Conservation (phyloP, 1,140 invertebrate species). For the Thalassaphorura encarpata region DNA sequence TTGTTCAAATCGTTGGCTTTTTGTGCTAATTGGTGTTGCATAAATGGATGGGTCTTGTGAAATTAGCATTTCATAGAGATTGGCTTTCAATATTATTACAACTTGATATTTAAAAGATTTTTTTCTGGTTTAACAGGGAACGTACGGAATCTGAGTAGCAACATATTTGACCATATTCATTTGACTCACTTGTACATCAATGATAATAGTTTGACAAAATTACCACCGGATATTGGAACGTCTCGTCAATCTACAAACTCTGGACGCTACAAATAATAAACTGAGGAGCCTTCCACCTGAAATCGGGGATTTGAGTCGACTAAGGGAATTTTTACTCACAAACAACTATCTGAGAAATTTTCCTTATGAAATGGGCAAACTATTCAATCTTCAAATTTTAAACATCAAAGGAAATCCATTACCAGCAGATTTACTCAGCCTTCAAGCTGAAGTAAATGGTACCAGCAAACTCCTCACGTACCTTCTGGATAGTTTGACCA, state of each 20-base stretch:
- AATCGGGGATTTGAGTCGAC: slow-evolving; percentile 85
- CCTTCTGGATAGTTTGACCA: slow-evolving; percentile 87
- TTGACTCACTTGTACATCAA: slow-evolving; percentile 88
- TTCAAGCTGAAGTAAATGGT: slow-evolving; percentile 87
- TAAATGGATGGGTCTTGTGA: neutral
- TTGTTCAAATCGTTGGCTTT: no score
- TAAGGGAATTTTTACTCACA: slow-evolving; percentile 87
- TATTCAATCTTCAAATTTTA: slow-evolving; percentile 87
- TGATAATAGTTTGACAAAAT: slow-evolving; percentile 78
- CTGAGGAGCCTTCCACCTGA: slow-evolving; percentile 85
- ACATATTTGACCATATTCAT: slow-evolving; percentile 80
- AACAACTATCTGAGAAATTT: slow-evolving; percentile 86
- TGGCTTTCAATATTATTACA: no score
- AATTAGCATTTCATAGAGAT: neutral
- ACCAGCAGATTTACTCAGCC: slow-evolving; percentile 76
- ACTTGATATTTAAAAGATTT: slow-evolving; percentile 4
- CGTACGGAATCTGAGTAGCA: slow-evolving; percentile 81
- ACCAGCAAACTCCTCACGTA: slow-evolving; percentile 86
- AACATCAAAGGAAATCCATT: slow-evolving; percentile 91
- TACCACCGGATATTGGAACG: slow-evolving; percentile 80
- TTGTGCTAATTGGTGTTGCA: neutral
- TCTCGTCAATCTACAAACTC: slow-evolving; percentile 66
- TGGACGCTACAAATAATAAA: slow-evolving; percentile 92
- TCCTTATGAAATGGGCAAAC: slow-evolving; percentile 93
- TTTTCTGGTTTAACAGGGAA: slow-evolving; percentile 53